Percentiles rank a stretch among this genome's conserved stretches.
Conservation (phyloP, 1,140 invertebrate species). For the Cardiocondyla obscurior region DNA sequence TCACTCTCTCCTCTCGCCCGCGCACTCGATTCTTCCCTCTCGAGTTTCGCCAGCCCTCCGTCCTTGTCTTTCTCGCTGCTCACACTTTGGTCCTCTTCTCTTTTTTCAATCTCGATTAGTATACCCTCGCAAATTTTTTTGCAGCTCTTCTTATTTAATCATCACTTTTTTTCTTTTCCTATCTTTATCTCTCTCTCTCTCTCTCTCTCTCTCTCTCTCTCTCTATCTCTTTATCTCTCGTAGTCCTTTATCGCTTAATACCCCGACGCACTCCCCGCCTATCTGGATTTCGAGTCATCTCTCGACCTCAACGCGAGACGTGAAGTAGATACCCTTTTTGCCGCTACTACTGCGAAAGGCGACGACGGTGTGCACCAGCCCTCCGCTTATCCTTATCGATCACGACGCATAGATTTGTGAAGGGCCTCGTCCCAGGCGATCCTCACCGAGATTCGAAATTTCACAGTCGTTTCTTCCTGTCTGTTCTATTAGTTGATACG, state of each 20-base stretch:
- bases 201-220: constrained; percentile 5
- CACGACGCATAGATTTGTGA: constrained; percentile 66
- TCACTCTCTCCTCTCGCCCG: neutral
- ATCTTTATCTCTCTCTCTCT: neutral
- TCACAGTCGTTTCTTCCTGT: constrained; percentile 13
- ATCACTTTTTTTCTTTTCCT: neutral
- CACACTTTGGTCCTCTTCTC: neutral
- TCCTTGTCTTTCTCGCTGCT: neutral
- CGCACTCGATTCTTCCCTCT: neutral
- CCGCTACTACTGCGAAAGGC: neutral
- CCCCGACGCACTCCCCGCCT: neutral
- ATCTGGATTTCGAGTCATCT: constrained; percentile 27
- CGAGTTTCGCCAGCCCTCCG: constrained; percentile 13
- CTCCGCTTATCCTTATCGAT: constrained; percentile 67
- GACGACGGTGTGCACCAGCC: constrained; percentile 41
- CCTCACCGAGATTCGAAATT: constrained; percentile 17
- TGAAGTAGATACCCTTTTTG: constrained; percentile 13
- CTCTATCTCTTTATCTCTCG: constrained; percentile 22
- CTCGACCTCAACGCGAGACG: neutral
- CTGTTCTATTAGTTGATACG: neutral
- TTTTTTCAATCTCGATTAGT: neutral
- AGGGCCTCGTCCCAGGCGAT: constrained; percentile 46
- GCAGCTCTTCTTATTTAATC: neutral
- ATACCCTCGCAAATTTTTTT: neutral
- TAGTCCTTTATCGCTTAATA: constrained; percentile 12